Percentiles rank a stretch among this genome's conserved stretches.
These are phyloP conservation scores for Mesocricetus auratus DNA, from an alignment of 2,113 vertebrate genomes.

Conservation along the genomic window DNA sequence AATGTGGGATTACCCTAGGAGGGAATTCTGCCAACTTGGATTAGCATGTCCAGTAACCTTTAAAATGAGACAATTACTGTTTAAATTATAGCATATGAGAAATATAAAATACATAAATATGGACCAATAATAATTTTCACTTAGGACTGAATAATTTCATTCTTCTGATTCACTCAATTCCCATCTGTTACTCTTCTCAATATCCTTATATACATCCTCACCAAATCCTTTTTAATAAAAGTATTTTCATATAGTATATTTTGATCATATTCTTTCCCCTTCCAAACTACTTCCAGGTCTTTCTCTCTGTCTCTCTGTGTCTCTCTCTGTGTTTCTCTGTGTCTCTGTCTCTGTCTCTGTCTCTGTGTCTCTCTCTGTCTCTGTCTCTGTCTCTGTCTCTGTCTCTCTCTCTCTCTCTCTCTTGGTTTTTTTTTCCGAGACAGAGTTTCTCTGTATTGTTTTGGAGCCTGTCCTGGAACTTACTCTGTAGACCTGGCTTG, in stretches of 20 bases:
- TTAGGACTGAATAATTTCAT: neutral
- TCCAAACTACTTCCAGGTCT: neutral
- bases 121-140: neutral
- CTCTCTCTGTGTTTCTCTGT: no score
- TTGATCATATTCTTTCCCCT: neutral
- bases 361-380: no score
- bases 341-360: neutral
- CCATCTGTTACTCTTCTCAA: neutral
- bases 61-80: neutral
- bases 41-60: neutral
- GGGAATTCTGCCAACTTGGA: neutral
- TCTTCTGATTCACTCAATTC: neutral
- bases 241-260: neutral
- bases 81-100: neutral
- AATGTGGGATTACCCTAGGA: neutral
- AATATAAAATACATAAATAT: neutral
- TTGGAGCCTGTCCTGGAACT: no score
- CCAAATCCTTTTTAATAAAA: neutral
- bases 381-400: neutral
- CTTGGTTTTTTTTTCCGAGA: no score
- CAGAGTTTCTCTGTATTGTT: no score
- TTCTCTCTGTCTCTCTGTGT: neutral
- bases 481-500: no score
- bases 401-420: no score
- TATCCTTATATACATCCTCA: neutral